Evolutionary conservation across 1,140 invertebrate species (phyloP).

Genomic region (Eupristina koningsbergeri): DNA sequence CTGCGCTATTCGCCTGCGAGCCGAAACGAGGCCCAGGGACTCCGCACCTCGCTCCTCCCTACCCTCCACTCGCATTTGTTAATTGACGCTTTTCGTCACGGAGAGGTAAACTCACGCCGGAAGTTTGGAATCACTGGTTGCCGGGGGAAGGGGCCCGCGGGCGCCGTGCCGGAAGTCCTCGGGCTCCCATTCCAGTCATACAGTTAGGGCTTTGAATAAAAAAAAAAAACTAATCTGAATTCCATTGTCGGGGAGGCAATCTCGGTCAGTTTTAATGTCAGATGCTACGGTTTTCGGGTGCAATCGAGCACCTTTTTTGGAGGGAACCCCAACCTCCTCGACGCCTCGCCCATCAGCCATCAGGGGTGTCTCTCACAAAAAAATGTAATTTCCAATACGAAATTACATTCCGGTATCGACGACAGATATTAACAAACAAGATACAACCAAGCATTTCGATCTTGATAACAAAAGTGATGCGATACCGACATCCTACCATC

Average conservation of each 20-base stretch:
- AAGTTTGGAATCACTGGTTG: neutral
- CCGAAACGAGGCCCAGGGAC: neutral
- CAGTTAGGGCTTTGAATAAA: neutral
- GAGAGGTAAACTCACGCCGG: conserved; percentile 2
- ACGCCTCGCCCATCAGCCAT: too few relatives aligned
- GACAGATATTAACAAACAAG: neutral
- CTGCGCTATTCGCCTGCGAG: neutral
- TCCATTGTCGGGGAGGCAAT: neutral
- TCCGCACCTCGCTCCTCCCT: neutral
- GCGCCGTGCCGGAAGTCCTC: conserved; percentile 22
- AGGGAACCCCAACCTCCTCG: too few relatives aligned
- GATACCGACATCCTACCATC: neutral
- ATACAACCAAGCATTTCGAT: neutral
- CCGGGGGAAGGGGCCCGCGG: neutral
- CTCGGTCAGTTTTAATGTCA: neutral
- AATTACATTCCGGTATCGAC: neutral
- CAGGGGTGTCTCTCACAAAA: too few relatives aligned
- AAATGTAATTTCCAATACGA: too few relatives aligned
- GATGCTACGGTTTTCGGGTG: neutral
- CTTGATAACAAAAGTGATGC: neutral
- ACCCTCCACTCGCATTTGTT: neutral
- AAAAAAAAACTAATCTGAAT: neutral
- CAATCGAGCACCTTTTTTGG: too few relatives aligned
- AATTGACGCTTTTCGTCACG: conserved; percentile 20
- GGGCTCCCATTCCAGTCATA: neutral